phyloP scores from a whole-genome alignment of 2,113 vertebrate genomes.

The Bambusicola thoracicus region DNA sequence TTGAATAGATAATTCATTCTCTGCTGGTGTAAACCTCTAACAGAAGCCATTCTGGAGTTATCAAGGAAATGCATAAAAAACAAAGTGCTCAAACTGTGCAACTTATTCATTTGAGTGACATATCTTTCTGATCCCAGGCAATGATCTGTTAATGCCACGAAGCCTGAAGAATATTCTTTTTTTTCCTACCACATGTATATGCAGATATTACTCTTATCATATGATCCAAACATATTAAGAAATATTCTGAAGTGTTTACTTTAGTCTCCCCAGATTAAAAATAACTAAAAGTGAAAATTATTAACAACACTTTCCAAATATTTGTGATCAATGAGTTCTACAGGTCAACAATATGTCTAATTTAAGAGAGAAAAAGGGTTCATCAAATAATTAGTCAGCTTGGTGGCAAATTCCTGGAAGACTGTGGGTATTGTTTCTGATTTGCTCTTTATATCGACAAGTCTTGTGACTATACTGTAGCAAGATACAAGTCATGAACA shows the following conservation, averaged over 20 bases:
- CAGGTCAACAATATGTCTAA: neutral
- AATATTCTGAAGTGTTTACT: neutral
- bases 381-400: neutral
- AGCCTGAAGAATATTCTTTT: neutral
- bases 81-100: neutral
- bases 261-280: neutral
- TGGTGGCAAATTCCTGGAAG: neutral
- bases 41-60: neutral
- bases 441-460: conserved; percentile 46
- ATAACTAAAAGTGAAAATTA: neutral
- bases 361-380: neutral
- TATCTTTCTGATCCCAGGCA: neutral
- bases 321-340: conserved; percentile 5
- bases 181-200: neutral
- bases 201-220: neutral
- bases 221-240: neutral
- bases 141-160: neutral
- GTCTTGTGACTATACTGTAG: conserved; percentile 3
- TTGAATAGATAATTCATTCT: neutral
- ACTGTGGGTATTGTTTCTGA: neutral
- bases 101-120: neutral
- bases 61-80: neutral
- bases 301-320: neutral
- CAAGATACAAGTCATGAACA: conserved; percentile 33
- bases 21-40: neutral